These are phyloP conservation scores for Busseola fusca DNA, from an alignment of 2,888 invertebrate species.

Conservation along the genomic window DNA sequence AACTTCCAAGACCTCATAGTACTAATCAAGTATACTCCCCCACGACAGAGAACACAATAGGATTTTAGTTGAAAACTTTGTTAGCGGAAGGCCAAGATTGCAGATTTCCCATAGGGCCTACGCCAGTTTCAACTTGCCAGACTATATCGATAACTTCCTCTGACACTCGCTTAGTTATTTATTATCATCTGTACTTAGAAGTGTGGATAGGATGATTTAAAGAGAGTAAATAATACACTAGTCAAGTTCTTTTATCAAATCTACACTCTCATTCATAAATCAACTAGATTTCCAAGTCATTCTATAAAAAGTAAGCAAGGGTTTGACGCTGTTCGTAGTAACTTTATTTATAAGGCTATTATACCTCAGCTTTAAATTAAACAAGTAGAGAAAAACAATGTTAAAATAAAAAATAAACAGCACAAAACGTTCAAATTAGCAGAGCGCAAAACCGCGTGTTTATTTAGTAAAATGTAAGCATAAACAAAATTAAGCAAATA, in stretches of 20 bases:
- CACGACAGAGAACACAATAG: constrained; percentile 84
- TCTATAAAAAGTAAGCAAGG: background rate
- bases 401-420: constrained; percentile 17
- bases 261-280: background rate
- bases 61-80: constrained; percentile 88
- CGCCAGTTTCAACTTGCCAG: constrained; percentile 85
- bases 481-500: constrained; percentile 56
- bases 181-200: constrained; percentile 65
- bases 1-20: constrained; percentile 66
- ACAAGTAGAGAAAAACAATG: background rate
- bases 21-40: constrained; percentile 82
- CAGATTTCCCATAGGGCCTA: constrained; percentile 86
- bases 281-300: background rate
- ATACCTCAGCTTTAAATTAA: background rate
- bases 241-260: background rate
- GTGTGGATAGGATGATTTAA: constrained; percentile 46
- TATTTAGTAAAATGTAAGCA: constrained; percentile 53
- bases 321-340: constrained; percentile 3
- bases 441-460: constrained; percentile 35
- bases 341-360: background rate
- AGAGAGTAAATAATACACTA: background rate
- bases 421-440: constrained; percentile 35
- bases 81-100: constrained; percentile 87
- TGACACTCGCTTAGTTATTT: constrained; percentile 79
- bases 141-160: constrained; percentile 86